Evolutionary conservation across 2,113 vertebrate genomes (phyloP), one percentile per base, ranked within the genome.

Genomic region (Campylorhamphus procurvoides): DNA sequence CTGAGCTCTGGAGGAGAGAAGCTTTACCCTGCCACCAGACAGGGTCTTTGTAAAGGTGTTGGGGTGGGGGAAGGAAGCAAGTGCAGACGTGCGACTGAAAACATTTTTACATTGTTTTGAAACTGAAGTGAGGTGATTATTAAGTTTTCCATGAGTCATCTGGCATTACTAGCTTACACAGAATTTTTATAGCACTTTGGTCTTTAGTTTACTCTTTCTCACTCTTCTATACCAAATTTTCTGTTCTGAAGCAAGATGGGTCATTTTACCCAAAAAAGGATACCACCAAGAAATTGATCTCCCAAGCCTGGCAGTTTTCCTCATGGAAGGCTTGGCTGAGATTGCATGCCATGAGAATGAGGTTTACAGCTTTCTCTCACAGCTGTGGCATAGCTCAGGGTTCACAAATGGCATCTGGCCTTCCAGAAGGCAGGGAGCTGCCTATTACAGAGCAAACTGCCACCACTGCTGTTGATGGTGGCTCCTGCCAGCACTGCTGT

Each of bases 101-200:
- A 27, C 25, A 55, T 85, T 89, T 87, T 87, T 82, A 93, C 62
- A 53, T 64, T 91, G 71, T 94, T 95, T 95, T 96, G 84, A 96
- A 94, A 89, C 25, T 18, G 11, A 79, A 79, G 49, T 73, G 74
- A 94, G 71, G 53, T 75, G 67, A 92, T 92, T 88, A 93, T 86
- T 86, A 95, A 79, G 58, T 87, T 95, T 93, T 94, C 96, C 87
- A 83, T 95, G 85, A 95, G 82, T 95, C 94, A 96, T 85, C 47
- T 96, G 93, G 55, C 76, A 58, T 84, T 89, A 53, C 37, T 55
- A 71, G 77, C 40, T 87, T 62, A 66, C 29, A 59, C 46, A 67
- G 76, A 71, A 84, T 59, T 80, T 29, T 85, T 58, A 37, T 35
- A 80, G 55, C 37, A 28, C 44, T 92, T 79, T 78, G n/a, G 9